Percentiles rank a stretch among this genome's conserved stretches.
Conservation (phyloP, 2,113 vertebrate species). For the Ancistrus triradiatus region DNA sequence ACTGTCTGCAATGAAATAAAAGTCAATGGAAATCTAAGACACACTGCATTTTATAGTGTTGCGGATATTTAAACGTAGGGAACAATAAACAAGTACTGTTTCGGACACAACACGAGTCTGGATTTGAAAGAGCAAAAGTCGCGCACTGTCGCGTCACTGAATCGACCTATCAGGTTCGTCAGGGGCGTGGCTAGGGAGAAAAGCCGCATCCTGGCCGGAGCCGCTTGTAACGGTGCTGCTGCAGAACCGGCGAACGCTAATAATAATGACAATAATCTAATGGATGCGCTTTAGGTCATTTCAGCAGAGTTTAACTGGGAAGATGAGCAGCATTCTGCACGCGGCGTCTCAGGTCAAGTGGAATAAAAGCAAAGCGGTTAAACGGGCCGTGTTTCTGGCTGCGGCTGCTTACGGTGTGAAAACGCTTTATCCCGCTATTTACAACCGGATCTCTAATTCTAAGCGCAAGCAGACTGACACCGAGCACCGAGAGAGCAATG, state of each 20-base stretch:
- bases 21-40: too few relatives aligned
- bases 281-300: conserved; percentile 49
- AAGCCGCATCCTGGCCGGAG: conserved; percentile 10
- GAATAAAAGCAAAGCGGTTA: conserved; percentile 72
- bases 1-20: too few relatives aligned
- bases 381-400: conserved; percentile 76
- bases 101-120: too few relatives aligned
- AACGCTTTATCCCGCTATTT: conserved; percentile 79
- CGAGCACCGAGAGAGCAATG: conserved; percentile 55
- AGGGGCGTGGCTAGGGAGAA: conserved; percentile 52
- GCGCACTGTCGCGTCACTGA: conserved; percentile 8
- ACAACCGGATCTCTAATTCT: conserved; percentile 59
- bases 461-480: neutral
- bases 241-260: conserved; percentile 30
- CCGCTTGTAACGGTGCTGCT: neutral
- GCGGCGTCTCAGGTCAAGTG: conserved; percentile 75
- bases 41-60: too few relatives aligned
- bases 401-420: conserved; percentile 81
- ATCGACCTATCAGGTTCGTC: conserved; percentile 43
- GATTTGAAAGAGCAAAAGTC: neutral
- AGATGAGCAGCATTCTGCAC: conserved; percentile 81
- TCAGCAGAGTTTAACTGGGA: conserved; percentile 30
- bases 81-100: too few relatives aligned
- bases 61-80: too few relatives aligned
- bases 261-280: conserved; percentile 28